Evolutionary conservation across 2,888 invertebrate species (phyloP), one percentile per base, ranked within the genome.

Genomic region (Cheilosia urbana): DNA sequence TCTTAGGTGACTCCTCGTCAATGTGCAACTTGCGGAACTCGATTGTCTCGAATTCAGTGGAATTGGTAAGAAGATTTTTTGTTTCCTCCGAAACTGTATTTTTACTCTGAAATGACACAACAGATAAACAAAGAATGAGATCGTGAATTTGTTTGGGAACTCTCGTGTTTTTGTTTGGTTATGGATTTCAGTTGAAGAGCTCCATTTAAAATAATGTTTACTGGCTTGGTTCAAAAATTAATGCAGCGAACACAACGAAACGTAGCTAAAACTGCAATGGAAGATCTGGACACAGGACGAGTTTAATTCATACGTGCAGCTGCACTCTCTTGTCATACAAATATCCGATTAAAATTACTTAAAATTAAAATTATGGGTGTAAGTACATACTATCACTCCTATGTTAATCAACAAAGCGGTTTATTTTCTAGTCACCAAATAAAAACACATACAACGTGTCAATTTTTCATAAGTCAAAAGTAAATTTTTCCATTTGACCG

Each of bases 61-160:
- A 45, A 68, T 85, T 81, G 21, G 37, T 24, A 15, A 85, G 55
- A 53, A 85, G 76, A 24, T 49, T 85, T 24, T 42, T 68, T 58
- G 68, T 57, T 51, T 85, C 85, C 13, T 34, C 62, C 37, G 71
- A 62, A 49, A 49, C 24, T 1, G 47, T 81, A 19, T 47, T 40
- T 72, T 76, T 71, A 51, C 27, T 72, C 85, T 85, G 72, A 53
- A 79, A 79, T 9, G 37, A 83, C 53, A 78, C 57, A 42, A 68
- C 69, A 69, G n/a, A 45, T 21, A 71, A 27, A 45, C 17, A 34
- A 51, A 30, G 42, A 15, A 34, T 19, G n/a, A 69, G 37, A 27
- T 65, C 40, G 24, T 69, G 45, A 49, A 57, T 62, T 53, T 49
- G 17, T 65, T 69, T 62, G n/a, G 27, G 40, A 13, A 45, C 13